phyloP scores from a whole-genome alignment of 2,797 vertebrate species.

The Eutrigla gurnardus region DNA sequence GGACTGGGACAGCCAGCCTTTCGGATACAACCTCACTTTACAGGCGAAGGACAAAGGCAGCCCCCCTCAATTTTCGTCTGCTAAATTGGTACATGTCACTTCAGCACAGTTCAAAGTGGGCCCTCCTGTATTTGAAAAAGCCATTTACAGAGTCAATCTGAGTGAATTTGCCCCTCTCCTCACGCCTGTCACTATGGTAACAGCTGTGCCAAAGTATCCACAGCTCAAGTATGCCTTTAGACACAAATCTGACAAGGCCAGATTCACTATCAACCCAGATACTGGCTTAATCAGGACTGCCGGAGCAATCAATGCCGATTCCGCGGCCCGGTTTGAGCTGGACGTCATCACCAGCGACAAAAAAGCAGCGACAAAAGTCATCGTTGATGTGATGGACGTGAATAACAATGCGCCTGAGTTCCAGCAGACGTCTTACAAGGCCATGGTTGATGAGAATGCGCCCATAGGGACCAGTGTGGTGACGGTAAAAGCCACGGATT shows the following conservation, averaged over 20 bases:
- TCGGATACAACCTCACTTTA: slow-evolving; percentile 96
- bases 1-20: slow-evolving; percentile 93
- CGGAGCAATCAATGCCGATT: slow-evolving; percentile 88
- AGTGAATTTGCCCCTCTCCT: slow-evolving; percentile 94
- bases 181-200: slow-evolving; percentile 94
- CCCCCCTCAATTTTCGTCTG: slow-evolving; percentile 93
- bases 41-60: slow-evolving; percentile 98
- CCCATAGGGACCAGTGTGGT: slow-evolving; percentile 90
- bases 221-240: slow-evolving; percentile 91
- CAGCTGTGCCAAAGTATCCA: slow-evolving; percentile 88
- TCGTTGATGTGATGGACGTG: slow-evolving; percentile 90
- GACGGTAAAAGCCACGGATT: slow-evolving; percentile 90
- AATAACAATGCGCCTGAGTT: slow-evolving; percentile 97
- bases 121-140: slow-evolving; percentile 90
- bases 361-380: slow-evolving; percentile 89
- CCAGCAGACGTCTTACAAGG: slow-evolving; percentile 92
- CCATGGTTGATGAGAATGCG: slow-evolving; percentile 92
- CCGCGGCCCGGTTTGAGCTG: slow-evolving; percentile 87
- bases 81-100: slow-evolving; percentile 90
- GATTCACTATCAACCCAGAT: slow-evolving; percentile 89
- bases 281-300: slow-evolving; percentile 94
- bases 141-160: slow-evolving; percentile 92
- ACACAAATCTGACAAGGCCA: slow-evolving; percentile 86
- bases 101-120: slow-evolving; percentile 91
- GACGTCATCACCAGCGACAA: slow-evolving; percentile 91